Conservation (phyloP, 2,113 vertebrate genomes). For the Nyctibius bracteatus region DNA sequence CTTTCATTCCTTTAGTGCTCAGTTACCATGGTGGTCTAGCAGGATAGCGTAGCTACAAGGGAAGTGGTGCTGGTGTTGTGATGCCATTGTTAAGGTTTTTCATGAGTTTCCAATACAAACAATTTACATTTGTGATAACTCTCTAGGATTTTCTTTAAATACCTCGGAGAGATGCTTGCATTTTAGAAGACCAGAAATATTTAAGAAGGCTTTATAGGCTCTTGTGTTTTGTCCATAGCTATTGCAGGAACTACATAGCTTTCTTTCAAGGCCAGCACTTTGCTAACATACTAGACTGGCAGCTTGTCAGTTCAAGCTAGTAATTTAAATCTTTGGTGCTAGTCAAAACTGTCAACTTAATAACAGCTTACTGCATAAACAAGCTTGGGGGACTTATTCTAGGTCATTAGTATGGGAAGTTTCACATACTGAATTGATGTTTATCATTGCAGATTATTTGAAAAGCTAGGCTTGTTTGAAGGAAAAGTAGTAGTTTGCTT, state of each 20-base stretch:
- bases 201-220: not conserved
- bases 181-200: not conserved
- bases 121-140: not conserved
- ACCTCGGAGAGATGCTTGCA: not conserved
- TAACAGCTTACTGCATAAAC: slow-evolving; percentile 45
- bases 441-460: slow-evolving; percentile 41
- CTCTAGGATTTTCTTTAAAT: not conserved
- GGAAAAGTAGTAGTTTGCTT: not conserved
- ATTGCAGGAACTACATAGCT: not conserved
- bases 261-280: not conserved
- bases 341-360: slow-evolving; percentile 55
- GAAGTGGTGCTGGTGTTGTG: not conserved
- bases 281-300: not conserved
- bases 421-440: slow-evolving; percentile 31
- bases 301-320: slow-evolving; percentile 27
- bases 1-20: not conserved
- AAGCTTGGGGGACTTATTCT: slow-evolving; percentile 27
- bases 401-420: slow-evolving; percentile 37
- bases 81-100: not conserved
- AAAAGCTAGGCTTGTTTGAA: slow-evolving; percentile 13
- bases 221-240: not conserved
- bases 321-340: slow-evolving; percentile 52
- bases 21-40: slow-evolving; percentile 13
- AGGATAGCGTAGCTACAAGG: not conserved
- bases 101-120: not conserved